Percentiles rank a stretch among this genome's conserved stretches.
Conservation (phyloP, 1,140 invertebrate species). For the Sinonovacula constricta region DNA sequence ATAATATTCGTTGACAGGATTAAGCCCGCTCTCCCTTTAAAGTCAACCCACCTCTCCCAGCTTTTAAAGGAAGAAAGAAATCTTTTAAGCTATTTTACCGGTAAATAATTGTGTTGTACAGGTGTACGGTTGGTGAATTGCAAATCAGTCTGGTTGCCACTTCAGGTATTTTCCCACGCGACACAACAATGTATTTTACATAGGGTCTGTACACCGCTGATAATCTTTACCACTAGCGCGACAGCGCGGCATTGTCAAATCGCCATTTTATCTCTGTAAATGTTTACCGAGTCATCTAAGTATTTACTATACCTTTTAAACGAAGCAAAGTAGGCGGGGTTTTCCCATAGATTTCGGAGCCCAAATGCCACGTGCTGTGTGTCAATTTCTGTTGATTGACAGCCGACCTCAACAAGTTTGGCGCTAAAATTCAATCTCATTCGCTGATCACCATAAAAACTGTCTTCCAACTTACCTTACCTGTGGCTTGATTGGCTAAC, state of each 20-base stretch:
- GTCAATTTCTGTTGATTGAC: slow-evolving; percentile 47
- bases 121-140: slow-evolving; percentile 43
- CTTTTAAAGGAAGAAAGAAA: no score
- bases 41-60: no score
- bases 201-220: slow-evolving; percentile 22
- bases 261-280: slow-evolving; percentile 51
- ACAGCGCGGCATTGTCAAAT: slow-evolving; percentile 42
- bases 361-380: slow-evolving; percentile 38
- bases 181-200: slow-evolving; percentile 45
- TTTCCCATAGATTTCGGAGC: slow-evolving; percentile 36
- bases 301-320: slow-evolving; percentile 45
- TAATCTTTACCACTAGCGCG: slow-evolving; percentile 22
- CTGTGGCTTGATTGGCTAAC: slow-evolving; percentile 38
- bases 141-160: slow-evolving; percentile 38
- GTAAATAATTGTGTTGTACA: slow-evolving; percentile 31
- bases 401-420: slow-evolving; percentile 23
- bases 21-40: no score
- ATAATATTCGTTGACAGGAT: no score
- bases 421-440: no score
- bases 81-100: slow-evolving; percentile 33
- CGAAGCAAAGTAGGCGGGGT: slow-evolving; percentile 40
- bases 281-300: slow-evolving; percentile 49
- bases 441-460: no score
- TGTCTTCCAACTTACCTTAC: no score
- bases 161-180: slow-evolving; percentile 54